A percentile compares a stretch with the other conserved stretches of the same genome.
These are phyloP conservation scores for Drosophila kanekoi DNA, from an alignment of 2,888 invertebrate species.

Conservation along the genomic window DNA sequence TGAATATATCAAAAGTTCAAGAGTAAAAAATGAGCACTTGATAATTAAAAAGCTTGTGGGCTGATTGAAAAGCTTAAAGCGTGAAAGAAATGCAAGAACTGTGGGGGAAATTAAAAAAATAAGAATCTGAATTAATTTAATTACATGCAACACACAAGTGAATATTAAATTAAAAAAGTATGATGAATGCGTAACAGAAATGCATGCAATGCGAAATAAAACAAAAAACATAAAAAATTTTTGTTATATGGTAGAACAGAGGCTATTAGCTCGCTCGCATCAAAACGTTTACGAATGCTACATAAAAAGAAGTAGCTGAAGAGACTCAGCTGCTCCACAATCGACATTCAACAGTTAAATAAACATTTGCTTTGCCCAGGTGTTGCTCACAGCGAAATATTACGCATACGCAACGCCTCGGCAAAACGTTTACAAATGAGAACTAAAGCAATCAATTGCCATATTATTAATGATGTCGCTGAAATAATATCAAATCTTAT, in stretches of 20 bases:
- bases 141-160: too few species aligned
- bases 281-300: not conserved
- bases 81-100: not conserved
- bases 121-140: not conserved
- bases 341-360: not conserved
- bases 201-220: too few species aligned
- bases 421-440: not conserved
- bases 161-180: not conserved
- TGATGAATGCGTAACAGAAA: too few species aligned
- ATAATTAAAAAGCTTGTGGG: not conserved
- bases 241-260: too few species aligned
- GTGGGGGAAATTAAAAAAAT: not conserved
- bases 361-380: not conserved
- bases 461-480: too few species aligned
- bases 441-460: not conserved
- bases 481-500: not conserved
- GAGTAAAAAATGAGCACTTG: not conserved
- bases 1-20: slow-evolving; percentile 6
- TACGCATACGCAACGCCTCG: slow-evolving; percentile 40
- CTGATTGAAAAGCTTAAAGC: slow-evolving; percentile 2
- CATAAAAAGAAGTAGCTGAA: not conserved
- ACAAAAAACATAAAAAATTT: not conserved
- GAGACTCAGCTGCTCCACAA: not conserved
- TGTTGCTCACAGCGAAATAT: slow-evolving; percentile 17
- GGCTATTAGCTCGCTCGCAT: not conserved